Percentiles rank a stretch among this genome's conserved stretches.
Conservation (phyloP, 2,113 vertebrate genomes). For the Collichthys lucidus region DNA sequence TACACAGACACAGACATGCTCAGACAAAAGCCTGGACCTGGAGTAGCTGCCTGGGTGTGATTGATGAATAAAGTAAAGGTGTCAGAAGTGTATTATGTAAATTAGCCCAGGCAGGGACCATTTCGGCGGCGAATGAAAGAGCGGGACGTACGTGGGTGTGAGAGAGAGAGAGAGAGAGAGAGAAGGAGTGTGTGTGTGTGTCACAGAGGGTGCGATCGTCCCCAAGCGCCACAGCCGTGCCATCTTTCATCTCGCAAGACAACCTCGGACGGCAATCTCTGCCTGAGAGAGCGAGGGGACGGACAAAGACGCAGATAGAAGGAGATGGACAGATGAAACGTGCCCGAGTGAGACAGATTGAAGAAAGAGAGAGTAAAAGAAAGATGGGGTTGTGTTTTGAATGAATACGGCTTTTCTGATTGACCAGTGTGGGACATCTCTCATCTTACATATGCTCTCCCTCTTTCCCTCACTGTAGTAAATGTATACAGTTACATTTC, state of each 20-base stretch:
- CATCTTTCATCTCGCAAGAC: conserved; percentile 98
- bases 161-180: not conserved
- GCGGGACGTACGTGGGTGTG: conserved; percentile 85
- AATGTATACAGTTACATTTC: conserved; percentile 77
- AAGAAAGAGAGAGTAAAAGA: conserved; percentile 37
- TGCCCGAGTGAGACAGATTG: conserved; percentile 33
- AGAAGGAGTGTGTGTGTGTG: conserved; percentile 27
- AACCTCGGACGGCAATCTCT: conserved; percentile 92
- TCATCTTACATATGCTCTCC: conserved; percentile 47
- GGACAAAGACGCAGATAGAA: conserved; percentile 48
- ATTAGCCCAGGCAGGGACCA: conserved; percentile 98
- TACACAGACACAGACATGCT: conserved; percentile 99
- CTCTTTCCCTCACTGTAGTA: conserved; percentile 61
- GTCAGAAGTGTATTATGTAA: conserved; percentile 99
- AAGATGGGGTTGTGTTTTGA: conserved; percentile 24
- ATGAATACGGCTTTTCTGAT: conserved; percentile 51
- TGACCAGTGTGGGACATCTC: conserved; percentile 67
- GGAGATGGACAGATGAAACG: conserved; percentile 60
- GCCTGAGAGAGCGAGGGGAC: conserved; percentile 61
- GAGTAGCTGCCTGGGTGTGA: conserved; percentile 94
- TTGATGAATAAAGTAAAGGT: conserved; percentile 99
- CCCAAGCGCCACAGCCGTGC: conserved; percentile 91
- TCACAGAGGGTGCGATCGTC: conserved; percentile 83
- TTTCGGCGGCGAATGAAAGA: conserved; percentile 87
- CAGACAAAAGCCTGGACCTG: conserved; percentile 98